Evolutionary conservation across 2,113 vertebrate genomes (phyloP).

Genomic region (Marmota monax): DNA sequence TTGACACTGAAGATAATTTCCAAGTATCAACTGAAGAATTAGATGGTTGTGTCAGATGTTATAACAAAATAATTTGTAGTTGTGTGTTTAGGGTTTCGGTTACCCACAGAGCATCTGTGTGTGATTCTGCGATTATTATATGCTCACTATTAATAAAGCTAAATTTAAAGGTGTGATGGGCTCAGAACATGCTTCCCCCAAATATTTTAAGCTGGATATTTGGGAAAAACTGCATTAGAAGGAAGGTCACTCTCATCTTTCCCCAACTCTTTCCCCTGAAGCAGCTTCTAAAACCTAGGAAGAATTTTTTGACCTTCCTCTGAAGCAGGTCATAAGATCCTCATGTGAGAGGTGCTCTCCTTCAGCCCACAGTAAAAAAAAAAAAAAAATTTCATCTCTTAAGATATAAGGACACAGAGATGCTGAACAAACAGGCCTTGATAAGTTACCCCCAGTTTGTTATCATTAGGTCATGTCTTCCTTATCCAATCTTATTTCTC

Average conservation of each 20-base stretch:
- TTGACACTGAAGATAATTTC: slow-evolving; percentile 36
- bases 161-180: not conserved
- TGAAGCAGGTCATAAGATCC: not conserved
- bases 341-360: not conserved
- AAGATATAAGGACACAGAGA: not conserved
- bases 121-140: not conserved
- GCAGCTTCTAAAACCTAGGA: not conserved
- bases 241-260: not conserved
- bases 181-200: not conserved
- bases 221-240: not conserved
- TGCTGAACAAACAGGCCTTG: not conserved
- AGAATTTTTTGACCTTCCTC: not conserved
- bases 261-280: not conserved
- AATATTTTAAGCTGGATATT: not conserved
- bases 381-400: not conserved
- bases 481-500: not conserved
- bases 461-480: not conserved
- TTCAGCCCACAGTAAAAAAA: not conserved
- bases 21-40: slow-evolving; percentile 52
- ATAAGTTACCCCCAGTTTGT: not conserved
- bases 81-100: not conserved
- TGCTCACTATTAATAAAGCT: not conserved
- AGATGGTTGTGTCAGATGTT: not conserved
- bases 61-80: not conserved
- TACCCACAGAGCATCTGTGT: not conserved